Base-by-base conservation (phyloP, 2,113 vertebrate species). In the Carlito syrichta region DNA sequence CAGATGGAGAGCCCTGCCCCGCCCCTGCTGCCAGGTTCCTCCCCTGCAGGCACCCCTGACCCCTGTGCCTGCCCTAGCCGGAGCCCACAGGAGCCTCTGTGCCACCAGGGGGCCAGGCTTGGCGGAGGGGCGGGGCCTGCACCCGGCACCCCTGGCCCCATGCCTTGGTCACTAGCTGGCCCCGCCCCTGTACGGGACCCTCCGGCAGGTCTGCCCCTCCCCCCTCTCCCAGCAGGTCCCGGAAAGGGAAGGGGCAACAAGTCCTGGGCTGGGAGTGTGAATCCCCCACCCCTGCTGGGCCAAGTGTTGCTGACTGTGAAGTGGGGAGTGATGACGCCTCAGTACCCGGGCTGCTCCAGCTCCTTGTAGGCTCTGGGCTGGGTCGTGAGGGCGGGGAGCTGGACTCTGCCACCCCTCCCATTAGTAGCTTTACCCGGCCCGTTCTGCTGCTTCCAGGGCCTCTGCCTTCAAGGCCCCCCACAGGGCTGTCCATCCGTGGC, bases 381-480 rank as follows among this genome's bases (percentile, higher is more conserved):
- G 89, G 74, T 48, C 30, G 78, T 23, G 40, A 20, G 76, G 50
- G 9, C 20, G 48, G 54, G 71, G 89, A 73, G 92, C 73, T 86
- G n/a, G 86, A 43, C 89, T 54, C 88, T 69, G 54, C 93, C 56
- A 14, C 50, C 71, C 45, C 17, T 76, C 78, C 91, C 69, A 35
- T 82, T 83, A 91, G 78, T 81, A 89, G 93, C 89, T 98, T 97
- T 91, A 86, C 78, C 54, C 81, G 92, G 95, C 93, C 83, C 89
- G 38, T 84, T 86, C 48, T 96, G 96, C 97, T 93, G 96, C 95
- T 95, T 95, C 48, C 27, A 78, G 93, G 88, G 69, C 66, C 76
- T 96, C 52, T 1, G 45, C 73, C 82, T 74, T 78, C 56, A 71
- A 48, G 56, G 86, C 38, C 81, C 82, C 82, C 82, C 13, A 1